Base-by-base conservation (phyloP, 2,113 vertebrate species). In the Peromyscus leucopus region DNA sequence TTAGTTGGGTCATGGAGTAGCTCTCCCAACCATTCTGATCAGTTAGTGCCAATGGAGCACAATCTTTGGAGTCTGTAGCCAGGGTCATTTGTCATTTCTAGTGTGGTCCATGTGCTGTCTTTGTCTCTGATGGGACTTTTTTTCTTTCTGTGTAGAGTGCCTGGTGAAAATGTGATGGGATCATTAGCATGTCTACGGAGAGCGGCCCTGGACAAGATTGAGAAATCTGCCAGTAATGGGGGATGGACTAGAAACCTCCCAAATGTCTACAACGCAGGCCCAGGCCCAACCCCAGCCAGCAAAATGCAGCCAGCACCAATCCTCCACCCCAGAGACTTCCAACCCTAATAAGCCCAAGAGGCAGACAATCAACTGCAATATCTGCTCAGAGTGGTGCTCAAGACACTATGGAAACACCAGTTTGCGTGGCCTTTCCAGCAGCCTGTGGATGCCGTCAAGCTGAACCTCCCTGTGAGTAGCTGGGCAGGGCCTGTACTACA, bases 341-440 rank as follows among this genome's bases (percentile, higher is more conserved):
- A 99, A 99, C 93, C 97, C 98, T 96, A 98, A 97, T 97, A 99
- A 99, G 96, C 99, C 99, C 97, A 99, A 99, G 98, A 99, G 99
- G 67, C 99, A 99, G 98, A 99, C 98, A 99, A 99, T 98, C 99
- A 99, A 98, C 98, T 99, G 97, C 99, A 99, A 98, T 99, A 99
- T 90, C 99, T 99, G 98, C 99, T 99, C 89, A 99, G 99, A 98
- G 99, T 99, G 98, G 99, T 99, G 98, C 99, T 99, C 92, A 99
- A 99, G 98, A 98, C 98, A 71, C 97, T 99, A 85, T 99, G 99
- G 99, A 99, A 99, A 98, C 99, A 99, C 98, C 99, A 99, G 95
- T 99, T 99, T 95, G 99, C 99, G 65, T 99, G 99, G 99, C 99
- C 99, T 97, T 99, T 99, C 98, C 99, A 99, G 95, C 98, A 99